phyloP scores from a whole-genome alignment of 2,888 invertebrate species.

The Sarcophaga rosellei region DNA sequence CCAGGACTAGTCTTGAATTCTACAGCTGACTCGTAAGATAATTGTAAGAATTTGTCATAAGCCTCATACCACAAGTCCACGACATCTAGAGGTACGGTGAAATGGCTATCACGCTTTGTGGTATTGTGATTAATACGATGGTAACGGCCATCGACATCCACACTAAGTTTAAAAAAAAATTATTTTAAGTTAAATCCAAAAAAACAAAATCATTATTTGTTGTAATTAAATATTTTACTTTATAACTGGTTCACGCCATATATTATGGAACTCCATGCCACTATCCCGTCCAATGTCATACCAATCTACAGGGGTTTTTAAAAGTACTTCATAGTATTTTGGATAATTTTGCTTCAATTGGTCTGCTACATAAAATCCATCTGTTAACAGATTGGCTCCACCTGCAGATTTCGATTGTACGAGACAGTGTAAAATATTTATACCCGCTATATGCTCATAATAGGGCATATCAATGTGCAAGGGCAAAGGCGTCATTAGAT shows the following conservation, averaged over 20 bases:
- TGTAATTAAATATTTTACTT: slow-evolving; percentile 78
- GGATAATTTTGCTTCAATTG: slow-evolving; percentile 83
- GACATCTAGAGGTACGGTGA: slow-evolving; percentile 83
- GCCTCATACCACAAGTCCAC: slow-evolving; percentile 87
- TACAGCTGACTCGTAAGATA: slow-evolving; percentile 84
- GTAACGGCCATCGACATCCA: slow-evolving; percentile 82
- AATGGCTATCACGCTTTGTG: slow-evolving; percentile 87
- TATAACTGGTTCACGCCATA: slow-evolving; percentile 85
- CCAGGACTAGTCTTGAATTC: slow-evolving; percentile 85
- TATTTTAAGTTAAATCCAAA: not conserved
- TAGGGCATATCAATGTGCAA: slow-evolving; percentile 89
- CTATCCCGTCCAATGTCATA: slow-evolving; percentile 86
- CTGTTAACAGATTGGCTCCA: slow-evolving; percentile 86
- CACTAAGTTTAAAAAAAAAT: slow-evolving; percentile 54
- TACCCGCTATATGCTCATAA: slow-evolving; percentile 87
- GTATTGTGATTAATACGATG: slow-evolving; percentile 86
- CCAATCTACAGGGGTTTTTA: slow-evolving; percentile 86
- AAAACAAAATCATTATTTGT: not conserved
- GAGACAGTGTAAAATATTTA: slow-evolving; percentile 87
- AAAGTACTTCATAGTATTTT: slow-evolving; percentile 83
- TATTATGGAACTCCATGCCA: slow-evolving; percentile 84
- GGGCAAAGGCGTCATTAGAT: slow-evolving; percentile 85
- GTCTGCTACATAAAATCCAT: slow-evolving; percentile 85
- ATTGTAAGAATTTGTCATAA: slow-evolving; percentile 84
- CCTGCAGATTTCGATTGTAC: slow-evolving; percentile 85